These are phyloP conservation scores for Drosophila paranaensis DNA, from an alignment of 2,888 invertebrate species.

Conservation along the genomic window DNA sequence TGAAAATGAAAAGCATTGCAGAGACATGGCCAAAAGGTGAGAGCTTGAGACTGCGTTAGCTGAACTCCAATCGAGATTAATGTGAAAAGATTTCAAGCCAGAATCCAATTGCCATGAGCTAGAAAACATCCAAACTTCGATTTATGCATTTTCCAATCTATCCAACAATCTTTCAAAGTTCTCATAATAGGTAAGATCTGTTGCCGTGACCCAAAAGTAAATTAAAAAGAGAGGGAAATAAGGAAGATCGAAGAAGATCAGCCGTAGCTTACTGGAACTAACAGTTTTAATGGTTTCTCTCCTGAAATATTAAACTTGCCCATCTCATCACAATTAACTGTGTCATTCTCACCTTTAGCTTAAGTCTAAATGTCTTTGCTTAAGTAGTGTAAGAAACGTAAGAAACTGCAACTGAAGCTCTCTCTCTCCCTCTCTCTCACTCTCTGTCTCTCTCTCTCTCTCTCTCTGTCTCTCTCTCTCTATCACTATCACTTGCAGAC, in stretches of 20 bases:
- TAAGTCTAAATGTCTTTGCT: not conserved
- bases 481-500: not conserved
- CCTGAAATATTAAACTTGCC: too few species aligned
- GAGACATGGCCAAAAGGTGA: not conserved
- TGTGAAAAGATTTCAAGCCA: too few species aligned
- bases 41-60: not conserved
- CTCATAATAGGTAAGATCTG: too few species aligned
- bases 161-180: too few species aligned
- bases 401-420: not conserved
- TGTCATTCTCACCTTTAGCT: too few species aligned
- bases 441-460: not conserved
- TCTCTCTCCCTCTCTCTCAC: not conserved
- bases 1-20: constrained; percentile 20
- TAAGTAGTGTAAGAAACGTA: not conserved
- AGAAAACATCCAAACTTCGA: too few species aligned
- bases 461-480: not conserved
- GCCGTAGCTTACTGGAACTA: not conserved
- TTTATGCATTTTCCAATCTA: too few species aligned
- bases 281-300: not conserved
- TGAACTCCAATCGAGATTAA: not conserved
- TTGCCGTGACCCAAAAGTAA: too few species aligned
- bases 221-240: too few species aligned
- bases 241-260: not conserved
- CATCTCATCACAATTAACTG: too few species aligned
- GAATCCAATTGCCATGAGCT: too few species aligned